These are phyloP conservation scores for Urophycis tenuis DNA, from an alignment of 2,797 vertebrate genomes.

Conservation along the genomic window DNA sequence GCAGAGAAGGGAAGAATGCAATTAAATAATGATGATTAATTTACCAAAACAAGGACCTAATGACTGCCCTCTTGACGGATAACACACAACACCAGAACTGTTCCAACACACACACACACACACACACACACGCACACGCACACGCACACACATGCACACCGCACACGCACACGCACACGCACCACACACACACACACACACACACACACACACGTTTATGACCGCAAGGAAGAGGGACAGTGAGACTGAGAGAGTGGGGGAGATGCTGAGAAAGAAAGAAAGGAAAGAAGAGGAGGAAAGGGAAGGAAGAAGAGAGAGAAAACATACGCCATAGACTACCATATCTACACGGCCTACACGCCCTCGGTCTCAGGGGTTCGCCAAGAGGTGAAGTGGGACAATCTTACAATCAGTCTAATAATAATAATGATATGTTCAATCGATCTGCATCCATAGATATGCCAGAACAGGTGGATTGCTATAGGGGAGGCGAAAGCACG, in stretches of 20 bases:
- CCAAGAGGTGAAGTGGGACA: background rate
- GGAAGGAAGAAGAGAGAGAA: background rate
- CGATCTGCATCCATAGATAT: background rate
- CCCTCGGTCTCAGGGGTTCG: too few species aligned
- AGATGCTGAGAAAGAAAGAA: background rate
- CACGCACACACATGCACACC: background rate
- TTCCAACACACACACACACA: background rate
- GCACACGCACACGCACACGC: background rate
- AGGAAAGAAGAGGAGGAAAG: background rate
- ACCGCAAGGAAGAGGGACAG: background rate
- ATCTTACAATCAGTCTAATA: background rate
- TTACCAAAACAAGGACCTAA: conserved; percentile 17
- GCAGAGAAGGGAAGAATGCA: conserved; percentile 35
- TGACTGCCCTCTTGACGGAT: conserved; percentile 27
- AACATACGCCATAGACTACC: background rate
- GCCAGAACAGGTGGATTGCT: too few species aligned
- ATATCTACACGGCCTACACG: background rate
- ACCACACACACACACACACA: conserved; percentile 7
- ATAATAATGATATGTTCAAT: background rate
- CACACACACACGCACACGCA: background rate
- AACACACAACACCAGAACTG: conserved; percentile 10
- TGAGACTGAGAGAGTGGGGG: too few species aligned
- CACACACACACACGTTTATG: background rate
- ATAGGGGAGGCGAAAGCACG: too few species aligned
- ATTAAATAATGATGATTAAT: conserved; percentile 51